Evolutionary conservation across 2,113 vertebrate species (phyloP).

Genomic region (Arenaria interpres): DNA sequence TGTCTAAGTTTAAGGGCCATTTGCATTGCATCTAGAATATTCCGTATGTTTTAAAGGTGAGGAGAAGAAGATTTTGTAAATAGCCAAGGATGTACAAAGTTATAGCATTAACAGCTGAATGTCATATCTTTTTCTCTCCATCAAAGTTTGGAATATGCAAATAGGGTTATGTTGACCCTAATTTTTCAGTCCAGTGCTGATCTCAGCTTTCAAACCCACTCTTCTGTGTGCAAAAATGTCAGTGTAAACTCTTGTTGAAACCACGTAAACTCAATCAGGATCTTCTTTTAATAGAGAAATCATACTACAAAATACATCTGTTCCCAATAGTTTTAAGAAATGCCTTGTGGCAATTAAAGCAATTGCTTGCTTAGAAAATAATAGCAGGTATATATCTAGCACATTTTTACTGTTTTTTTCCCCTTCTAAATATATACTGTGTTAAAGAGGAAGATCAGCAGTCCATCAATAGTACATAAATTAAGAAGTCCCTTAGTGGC

Average conservation of each 20-base stretch:
- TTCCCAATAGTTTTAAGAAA: constrained; percentile 8
- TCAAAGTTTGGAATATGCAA: neutral
- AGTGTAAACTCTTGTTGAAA: neutral
- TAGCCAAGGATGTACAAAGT: neutral
- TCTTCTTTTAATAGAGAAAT: constrained; percentile 1
- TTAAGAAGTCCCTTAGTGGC: neutral
- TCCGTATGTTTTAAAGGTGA: neutral
- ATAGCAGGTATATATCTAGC: neutral
- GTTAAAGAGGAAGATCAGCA: constrained; percentile 7
- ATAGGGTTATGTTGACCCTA: neutral
- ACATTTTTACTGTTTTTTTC: neutral
- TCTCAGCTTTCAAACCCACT: neutral
- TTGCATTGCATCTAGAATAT: neutral
- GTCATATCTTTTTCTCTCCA: neutral
- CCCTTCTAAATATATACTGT: neutral
- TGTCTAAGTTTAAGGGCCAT: neutral
- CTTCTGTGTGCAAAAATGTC: neutral
- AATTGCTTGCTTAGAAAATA: neutral
- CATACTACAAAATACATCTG: neutral
- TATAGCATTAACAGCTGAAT: neutral
- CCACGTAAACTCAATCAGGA: neutral
- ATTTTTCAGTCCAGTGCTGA: neutral
- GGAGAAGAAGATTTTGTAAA: neutral
- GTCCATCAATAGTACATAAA: neutral
- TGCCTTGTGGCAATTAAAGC: constrained; percentile 12